A percentile compares a stretch with the other conserved stretches of the same genome.
phyloP scores from a whole-genome alignment of 2,888 invertebrate genomes.

The Hyposoter didymator region DNA sequence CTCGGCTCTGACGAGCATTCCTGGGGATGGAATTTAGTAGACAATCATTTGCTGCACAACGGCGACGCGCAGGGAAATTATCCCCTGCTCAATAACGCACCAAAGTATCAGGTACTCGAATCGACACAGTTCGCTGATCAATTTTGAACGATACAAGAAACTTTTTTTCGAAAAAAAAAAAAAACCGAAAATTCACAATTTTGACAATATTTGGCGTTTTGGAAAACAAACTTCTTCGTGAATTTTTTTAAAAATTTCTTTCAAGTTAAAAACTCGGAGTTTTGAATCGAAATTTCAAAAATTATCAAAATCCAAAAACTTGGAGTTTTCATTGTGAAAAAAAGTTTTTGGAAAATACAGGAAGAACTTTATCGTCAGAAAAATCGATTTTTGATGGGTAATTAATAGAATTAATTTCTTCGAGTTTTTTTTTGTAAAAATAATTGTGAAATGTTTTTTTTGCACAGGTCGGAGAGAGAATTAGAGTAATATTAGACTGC shows the following conservation, averaged over 20 bases:
- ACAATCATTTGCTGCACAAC: slow-evolving; percentile 98
- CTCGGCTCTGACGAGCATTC: slow-evolving; percentile 98
- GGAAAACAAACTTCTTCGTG: too few relatives aligned
- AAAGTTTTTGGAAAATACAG: too few relatives aligned
- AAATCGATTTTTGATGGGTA: too few relatives aligned
- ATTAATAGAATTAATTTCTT: too few relatives aligned
- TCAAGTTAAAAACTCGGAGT: too few relatives aligned
- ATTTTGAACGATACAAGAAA: too few relatives aligned
- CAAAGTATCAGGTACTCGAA: slow-evolving; percentile 96
- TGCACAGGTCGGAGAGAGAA: slow-evolving; percentile 96
- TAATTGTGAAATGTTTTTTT: neutral
- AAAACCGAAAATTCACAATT: neutral
- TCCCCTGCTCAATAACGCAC: slow-evolving; percentile 97
- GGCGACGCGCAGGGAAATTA: slow-evolving; percentile 97
- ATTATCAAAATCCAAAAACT: too few relatives aligned
- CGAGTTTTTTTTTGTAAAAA: neutral
- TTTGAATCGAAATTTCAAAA: too few relatives aligned
- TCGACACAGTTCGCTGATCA: neutral
- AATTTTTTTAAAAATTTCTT: too few relatives aligned
- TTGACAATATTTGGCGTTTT: neutral
- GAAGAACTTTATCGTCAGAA: too few relatives aligned
- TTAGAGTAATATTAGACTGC: slow-evolving; percentile 98
- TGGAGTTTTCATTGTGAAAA: too few relatives aligned
- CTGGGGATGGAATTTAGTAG: slow-evolving; percentile 99
- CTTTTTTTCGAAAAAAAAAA: too few relatives aligned